Base-by-base conservation (phyloP, 2,888 invertebrate genomes). In the Cheilosia soror region DNA sequence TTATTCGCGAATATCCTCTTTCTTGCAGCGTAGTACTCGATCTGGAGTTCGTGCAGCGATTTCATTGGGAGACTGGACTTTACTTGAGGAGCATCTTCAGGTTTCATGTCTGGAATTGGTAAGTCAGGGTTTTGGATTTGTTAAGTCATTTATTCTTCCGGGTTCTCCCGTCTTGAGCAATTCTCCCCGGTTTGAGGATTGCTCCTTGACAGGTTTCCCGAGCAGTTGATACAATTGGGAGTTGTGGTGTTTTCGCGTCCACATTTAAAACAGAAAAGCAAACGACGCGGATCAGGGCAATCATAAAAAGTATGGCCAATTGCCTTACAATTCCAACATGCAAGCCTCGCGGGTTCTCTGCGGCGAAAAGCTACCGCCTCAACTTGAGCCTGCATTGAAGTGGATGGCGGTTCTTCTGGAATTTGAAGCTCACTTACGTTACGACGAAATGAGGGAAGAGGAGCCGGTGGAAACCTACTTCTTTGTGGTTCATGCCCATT, bases 141-240 rank as follows among this genome's bases (percentile, higher is more conserved):
- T 63, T n/a, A 49, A 49, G 13, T 31, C 5, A 31, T 31, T 33
- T 49, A 29, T 37, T 37, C 37, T 37, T 20, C 47, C 47, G 49
- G 47, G 49, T 47, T 13, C 13, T 4, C 31, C 6, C 6, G 31
- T 31, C 31, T 5, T 31, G 31, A 31, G 31, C 31, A 63, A 20
- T 20, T 20, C 20, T 20, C 20, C 20, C 20, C 20, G 20, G 20
- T 20, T 20, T 20, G 20, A 20, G 40, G n/a, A 63, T 27, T 63
- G 47, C 62, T 63, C 62, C 29, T 63, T 7, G n/a, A 27, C 5
- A 7, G 13, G 47, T 63, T 63, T 63, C 47, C 62, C 62, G 47
- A 29, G 25, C 62, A 47, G 4, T 0, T 47, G 29, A 29, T 29
- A 15, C 42, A 42, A 7, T 13, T 6, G 4, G 42, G 42, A 1